Percentiles rank a stretch among this genome's conserved stretches.
These are phyloP conservation scores for Cosmia trapezina DNA, from an alignment of 2,888 invertebrate genomes.

Conservation along the genomic window DNA sequence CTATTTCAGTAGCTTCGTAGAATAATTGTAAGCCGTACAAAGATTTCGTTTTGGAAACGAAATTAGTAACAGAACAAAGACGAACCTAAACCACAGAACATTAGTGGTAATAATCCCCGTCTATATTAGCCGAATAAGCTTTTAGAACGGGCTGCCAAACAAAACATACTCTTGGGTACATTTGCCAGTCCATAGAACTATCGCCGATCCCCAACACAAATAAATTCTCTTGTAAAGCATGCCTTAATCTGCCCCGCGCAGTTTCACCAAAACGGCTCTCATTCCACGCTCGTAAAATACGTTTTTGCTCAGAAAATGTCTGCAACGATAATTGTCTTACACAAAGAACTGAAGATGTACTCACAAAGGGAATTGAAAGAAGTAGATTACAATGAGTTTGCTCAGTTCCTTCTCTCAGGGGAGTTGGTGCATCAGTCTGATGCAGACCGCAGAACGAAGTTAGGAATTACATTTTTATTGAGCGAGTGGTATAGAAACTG, in stretches of 20 bases:
- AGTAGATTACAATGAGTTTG: constrained; percentile 83
- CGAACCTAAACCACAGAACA: constrained; percentile 34
- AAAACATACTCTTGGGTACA: constrained; percentile 27
- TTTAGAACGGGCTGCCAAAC: constrained; percentile 13
- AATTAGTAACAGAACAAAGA: constrained; percentile 45
- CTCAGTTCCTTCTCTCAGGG: constrained; percentile 62
- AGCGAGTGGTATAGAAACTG: constrained; percentile 41
- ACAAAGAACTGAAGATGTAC: constrained; percentile 83
- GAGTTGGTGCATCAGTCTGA: constrained; percentile 60
- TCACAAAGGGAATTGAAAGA: constrained; percentile 85
- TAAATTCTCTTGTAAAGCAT: constrained; percentile 58
- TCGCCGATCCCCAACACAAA: constrained; percentile 40
- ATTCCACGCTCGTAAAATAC: constrained; percentile 77
- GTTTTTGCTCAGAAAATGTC: constrained; percentile 80
- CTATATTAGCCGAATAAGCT: constrained; percentile 40
- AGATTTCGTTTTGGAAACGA: constrained; percentile 17
- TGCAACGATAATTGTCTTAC: constrained; percentile 86
- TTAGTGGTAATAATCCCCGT: constrained; percentile 51
- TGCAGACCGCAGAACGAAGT: constrained; percentile 58
- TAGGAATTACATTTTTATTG: constrained; percentile 62
- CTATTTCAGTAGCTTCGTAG: neutral
- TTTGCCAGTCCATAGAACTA: constrained; percentile 40
- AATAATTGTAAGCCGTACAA: constrained; percentile 8
- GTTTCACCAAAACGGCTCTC: constrained; percentile 66
- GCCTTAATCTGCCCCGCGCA: constrained; percentile 53